phyloP scores from a whole-genome alignment of 2,888 invertebrate genomes.

The Gastracanthus pulcherrimus region DNA sequence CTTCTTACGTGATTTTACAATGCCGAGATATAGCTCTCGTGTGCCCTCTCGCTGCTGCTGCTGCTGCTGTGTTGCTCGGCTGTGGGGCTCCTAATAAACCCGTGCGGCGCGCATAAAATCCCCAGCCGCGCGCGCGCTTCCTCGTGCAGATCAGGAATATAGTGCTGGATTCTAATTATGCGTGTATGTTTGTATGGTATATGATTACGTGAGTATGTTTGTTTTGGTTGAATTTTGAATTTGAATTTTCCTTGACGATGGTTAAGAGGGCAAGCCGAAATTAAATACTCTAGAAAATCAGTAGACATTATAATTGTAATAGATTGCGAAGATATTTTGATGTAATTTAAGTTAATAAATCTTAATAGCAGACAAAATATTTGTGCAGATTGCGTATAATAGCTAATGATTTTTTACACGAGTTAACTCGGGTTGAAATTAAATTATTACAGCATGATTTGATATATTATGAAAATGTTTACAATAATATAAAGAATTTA shows the following conservation, averaged over 20 bases:
- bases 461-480: too few relatives aligned
- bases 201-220: neutral
- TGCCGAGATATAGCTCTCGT: constrained; percentile 58
- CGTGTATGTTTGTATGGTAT: neutral
- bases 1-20: constrained; percentile 74
- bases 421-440: too few relatives aligned
- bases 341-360: too few relatives aligned
- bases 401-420: too few relatives aligned
- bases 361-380: too few relatives aligned
- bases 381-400: too few relatives aligned
- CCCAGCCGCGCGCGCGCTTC: neutral
- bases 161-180: neutral
- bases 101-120: neutral
- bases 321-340: too few relatives aligned
- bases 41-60: neutral
- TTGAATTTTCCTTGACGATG: neutral
- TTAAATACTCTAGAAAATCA: too few relatives aligned
- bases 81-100: neutral
- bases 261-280: too few relatives aligned
- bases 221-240: neutral
- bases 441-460: too few relatives aligned
- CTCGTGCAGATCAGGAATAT: neutral
- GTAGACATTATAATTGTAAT: too few relatives aligned
- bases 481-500: neutral
- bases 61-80: neutral